These are phyloP conservation scores for Enteromius paludinosus DNA, from an alignment of 2,797 vertebrate species.

Conservation along the genomic window DNA sequence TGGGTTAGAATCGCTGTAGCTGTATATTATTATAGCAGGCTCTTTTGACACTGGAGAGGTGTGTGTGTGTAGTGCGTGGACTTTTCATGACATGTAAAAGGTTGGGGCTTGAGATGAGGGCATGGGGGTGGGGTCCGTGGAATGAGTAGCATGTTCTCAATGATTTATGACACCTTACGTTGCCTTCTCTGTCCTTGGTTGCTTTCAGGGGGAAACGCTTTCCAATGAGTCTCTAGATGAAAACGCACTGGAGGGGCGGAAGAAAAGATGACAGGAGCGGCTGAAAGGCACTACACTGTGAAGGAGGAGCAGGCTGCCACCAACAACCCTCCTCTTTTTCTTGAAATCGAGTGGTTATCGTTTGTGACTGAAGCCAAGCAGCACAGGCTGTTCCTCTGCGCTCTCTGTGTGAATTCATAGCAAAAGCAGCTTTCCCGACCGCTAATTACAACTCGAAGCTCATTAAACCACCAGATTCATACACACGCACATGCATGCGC, in stretches of 20 bases:
- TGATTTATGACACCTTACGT: constrained; percentile 59
- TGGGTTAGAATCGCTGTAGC: constrained; percentile 46
- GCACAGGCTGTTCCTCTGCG: constrained; percentile 4
- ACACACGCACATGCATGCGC: constrained; percentile 43
- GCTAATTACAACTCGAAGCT: constrained; percentile 35
- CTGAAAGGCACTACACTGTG: constrained; percentile 49
- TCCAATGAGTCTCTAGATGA: constrained; percentile 57
- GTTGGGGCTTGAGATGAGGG: constrained; percentile 45
- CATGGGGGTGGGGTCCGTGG: constrained; percentile 32
- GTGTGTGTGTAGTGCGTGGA: constrained; percentile 19
- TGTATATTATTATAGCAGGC: constrained; percentile 46
- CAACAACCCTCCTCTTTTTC: constrained; percentile 45
- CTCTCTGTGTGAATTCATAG: constrained; percentile 26
- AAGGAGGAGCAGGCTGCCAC: constrained; percentile 26
- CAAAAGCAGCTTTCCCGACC: constrained; percentile 27
- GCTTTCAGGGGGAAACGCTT: constrained; percentile 48
- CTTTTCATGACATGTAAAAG: constrained; percentile 37
- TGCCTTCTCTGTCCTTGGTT: constrained; percentile 58
- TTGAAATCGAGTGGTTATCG: constrained; percentile 7
- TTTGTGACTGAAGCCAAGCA: constrained; percentile 30
- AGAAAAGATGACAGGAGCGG: constrained; percentile 42
- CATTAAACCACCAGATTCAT: constrained; percentile 37
- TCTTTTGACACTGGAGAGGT: constrained; percentile 46
- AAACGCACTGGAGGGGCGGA: constrained; percentile 47
- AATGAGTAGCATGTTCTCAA: constrained; percentile 52